Evolutionary conservation across 2,113 vertebrate genomes (phyloP).

Genomic region (Cyprinodon tularosa): DNA sequence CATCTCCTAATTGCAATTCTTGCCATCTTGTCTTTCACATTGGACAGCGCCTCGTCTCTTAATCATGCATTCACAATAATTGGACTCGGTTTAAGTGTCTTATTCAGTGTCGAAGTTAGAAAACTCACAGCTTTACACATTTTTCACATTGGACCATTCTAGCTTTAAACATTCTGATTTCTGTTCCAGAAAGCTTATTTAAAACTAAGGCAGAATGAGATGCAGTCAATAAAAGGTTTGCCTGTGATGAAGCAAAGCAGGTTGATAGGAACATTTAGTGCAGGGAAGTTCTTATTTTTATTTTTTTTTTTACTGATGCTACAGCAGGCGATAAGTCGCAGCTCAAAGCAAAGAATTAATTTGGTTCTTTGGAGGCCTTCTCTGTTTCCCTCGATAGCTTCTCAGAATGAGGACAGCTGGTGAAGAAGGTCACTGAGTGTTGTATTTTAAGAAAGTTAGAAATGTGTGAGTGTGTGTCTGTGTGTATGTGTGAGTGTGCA

Average conservation of each 20-base stretch:
- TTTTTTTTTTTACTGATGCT: slow-evolving; percentile 25
- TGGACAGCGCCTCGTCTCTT: slow-evolving; percentile 33
- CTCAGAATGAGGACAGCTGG: slow-evolving; percentile 81
- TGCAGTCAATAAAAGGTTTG: not conserved
- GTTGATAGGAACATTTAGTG: not conserved
- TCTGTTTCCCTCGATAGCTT: slow-evolving; percentile 70
- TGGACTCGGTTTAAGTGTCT: slow-evolving; percentile 33
- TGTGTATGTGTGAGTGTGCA: slow-evolving; percentile 9
- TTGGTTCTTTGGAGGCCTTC: slow-evolving; percentile 68
- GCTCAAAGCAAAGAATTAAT: slow-evolving; percentile 70
- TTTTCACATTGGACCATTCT: not conserved
- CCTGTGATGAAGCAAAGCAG: not conserved
- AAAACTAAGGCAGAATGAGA: not conserved
- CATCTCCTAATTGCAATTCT: not conserved
- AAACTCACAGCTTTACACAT: not conserved
- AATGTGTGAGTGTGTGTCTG: slow-evolving; percentile 32
- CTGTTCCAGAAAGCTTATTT: not conserved
- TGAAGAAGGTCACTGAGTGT: slow-evolving; percentile 79
- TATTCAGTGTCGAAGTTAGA: slow-evolving; percentile 13
- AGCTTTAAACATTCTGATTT: not conserved
- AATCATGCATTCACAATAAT: slow-evolving; percentile 39
- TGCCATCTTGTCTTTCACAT: not conserved
- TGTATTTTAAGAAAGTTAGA: slow-evolving; percentile 78
- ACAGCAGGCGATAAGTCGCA: slow-evolving; percentile 60
- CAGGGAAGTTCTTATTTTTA: not conserved